Base-by-base conservation (phyloP, 2,888 invertebrate genomes). In the Monoplex corrugatus region DNA sequence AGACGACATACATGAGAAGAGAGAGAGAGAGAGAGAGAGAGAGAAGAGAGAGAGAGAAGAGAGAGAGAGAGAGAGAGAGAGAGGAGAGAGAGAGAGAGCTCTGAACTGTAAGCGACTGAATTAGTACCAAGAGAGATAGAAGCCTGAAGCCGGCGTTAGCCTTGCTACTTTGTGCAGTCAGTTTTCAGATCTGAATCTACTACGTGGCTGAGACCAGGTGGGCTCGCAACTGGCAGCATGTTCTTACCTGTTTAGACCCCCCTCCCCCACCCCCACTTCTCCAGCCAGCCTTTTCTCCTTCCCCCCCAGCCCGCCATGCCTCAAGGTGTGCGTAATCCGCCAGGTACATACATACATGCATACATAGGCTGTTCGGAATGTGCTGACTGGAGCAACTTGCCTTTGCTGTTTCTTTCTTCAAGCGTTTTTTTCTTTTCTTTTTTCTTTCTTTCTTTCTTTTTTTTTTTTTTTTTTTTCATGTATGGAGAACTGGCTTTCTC, bases 311-410 rank as follows among this genome's bases (percentile, higher is more conserved):
- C 78, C 38, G 6, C 38, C 38, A 38, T 78, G 78, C 78, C 35
- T 8, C 38, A 78, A 78, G 78, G 78, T 78, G 78, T 78, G 78
- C 78, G 78, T 78, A 78, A 78, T 35, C 78, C 38, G 38, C 78
- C 16, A 57, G 57, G 57, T 57, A 57, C 57, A 28, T 57, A 23
- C 57, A 28, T 57, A 57, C 57, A 10, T 57, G 50, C 16, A 50
- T 16, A 16, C 16, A 23, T 32, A 38, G 35, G 16, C 32, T 72
- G 72, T 5, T 13, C 32, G 78, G 78, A 78, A 78, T 78, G 78
- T 78, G 78, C 78, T 78, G 78, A 78, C 78, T 78, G 32, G 72
- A 72, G n/a, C 72, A 57, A 16, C 57, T 57, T 57, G 78, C 28
- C 78, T 78, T 8, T 83, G 40, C 2, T n/a, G 43, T 19, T 38